These are phyloP conservation scores for Erythrocebus patas DNA, from an alignment of 2,113 vertebrate species.

Conservation along the genomic window DNA sequence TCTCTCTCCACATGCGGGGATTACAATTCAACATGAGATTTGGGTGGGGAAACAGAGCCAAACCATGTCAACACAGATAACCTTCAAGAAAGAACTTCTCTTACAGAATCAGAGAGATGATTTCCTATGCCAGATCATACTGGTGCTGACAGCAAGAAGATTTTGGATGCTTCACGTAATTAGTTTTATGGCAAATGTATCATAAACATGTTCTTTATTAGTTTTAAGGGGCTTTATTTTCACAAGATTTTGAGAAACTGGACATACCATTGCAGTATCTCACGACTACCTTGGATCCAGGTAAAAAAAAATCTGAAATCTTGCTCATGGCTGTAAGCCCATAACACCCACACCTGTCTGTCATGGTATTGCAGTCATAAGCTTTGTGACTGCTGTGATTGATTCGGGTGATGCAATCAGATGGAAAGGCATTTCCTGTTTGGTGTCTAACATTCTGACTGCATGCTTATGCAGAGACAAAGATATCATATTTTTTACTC, in stretches of 20 bases:
- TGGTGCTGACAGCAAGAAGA: background rate
- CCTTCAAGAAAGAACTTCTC: background rate
- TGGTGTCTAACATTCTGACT: background rate
- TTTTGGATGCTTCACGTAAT: constrained; percentile 13
- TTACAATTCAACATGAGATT: no score
- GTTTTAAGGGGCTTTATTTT: constrained; percentile 23
- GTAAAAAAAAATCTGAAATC: background rate
- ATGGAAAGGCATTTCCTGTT: background rate
- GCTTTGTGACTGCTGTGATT: background rate
- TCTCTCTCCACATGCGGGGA: no score
- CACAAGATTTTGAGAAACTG: background rate
- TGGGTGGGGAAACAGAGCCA: no score
- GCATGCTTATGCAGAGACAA: background rate
- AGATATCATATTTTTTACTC: background rate
- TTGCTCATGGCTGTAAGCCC: background rate
- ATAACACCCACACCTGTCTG: background rate
- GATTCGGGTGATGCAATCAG: rapidly evolving
- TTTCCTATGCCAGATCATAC: background rate
- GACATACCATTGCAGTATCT: background rate
- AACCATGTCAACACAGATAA: background rate
- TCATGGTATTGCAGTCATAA: background rate
- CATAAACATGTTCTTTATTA: background rate
- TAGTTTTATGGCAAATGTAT: background rate
- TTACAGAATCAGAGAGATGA: background rate
- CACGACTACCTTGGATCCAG: background rate